Conservation (phyloP, 2,797 vertebrate genomes). For the Acrossocheilus wenchowensis region DNA sequence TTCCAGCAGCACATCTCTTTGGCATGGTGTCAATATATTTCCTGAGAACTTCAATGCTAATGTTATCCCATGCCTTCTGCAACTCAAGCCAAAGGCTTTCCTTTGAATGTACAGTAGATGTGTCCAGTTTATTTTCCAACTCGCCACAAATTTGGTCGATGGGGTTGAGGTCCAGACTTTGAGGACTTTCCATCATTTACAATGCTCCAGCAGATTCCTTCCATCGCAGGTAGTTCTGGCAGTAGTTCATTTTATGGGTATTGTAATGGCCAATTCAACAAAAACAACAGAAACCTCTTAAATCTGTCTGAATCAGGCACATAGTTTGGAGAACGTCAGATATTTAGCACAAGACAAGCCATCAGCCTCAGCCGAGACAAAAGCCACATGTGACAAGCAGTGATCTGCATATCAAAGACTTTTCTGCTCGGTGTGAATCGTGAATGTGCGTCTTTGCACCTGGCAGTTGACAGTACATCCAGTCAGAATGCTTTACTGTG, state of each 20-base stretch:
- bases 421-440: conserved; percentile 8
- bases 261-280: not conserved
- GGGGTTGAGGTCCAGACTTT: no score
- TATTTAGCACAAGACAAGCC: conserved; percentile 16
- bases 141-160: no score
- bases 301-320: not conserved
- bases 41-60: no score
- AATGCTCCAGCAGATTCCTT: not conserved
- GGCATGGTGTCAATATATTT: no score
- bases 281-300: no score
- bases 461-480: conserved; percentile 6
- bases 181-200: no score
- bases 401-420: conserved; percentile 41
- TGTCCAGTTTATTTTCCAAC: no score
- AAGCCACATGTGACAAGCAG: conserved; percentile 33
- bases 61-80: no score
- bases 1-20: no score
- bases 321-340: not conserved
- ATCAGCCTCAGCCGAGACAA: conserved; percentile 39
- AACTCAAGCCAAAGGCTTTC: no score
- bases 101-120: not conserved
- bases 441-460: conserved; percentile 9
- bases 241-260: not conserved
- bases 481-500: conserved; percentile 19
- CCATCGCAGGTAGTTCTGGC: not conserved